Percentiles rank a stretch among this genome's conserved stretches.
Evolutionary conservation across 1,140 invertebrate genomes (phyloP).

Genomic region (Sarcophaga peregrina): DNA sequence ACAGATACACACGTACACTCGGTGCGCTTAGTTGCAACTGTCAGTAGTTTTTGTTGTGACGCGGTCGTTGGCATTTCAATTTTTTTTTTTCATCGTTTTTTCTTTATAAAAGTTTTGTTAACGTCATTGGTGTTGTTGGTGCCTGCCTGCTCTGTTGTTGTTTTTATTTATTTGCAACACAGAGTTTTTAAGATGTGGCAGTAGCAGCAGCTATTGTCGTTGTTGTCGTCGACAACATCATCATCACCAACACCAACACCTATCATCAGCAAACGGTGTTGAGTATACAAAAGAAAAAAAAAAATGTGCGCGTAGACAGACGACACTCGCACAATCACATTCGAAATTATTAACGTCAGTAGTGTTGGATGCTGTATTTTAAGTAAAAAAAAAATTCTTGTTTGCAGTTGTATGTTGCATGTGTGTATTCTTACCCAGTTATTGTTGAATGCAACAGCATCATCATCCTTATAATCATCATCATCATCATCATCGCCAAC

Average conservation of each 20-base stretch:
- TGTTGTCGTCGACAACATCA: background rate
- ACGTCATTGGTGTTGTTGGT: too few species aligned
- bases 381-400: too few species aligned
- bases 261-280: background rate
- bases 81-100: too few species aligned
- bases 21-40: background rate
- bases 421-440: too few species aligned
- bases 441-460: background rate
- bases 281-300: too few species aligned
- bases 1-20: background rate
- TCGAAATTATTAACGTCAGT: too few species aligned
- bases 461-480: background rate
- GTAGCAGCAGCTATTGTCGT: slow-evolving; percentile 16
- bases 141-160: background rate
- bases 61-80: slow-evolving; percentile 8
- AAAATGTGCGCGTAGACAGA: too few species aligned
- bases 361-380: too few species aligned
- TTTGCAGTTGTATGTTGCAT: too few species aligned
- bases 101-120: too few species aligned
- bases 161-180: background rate
- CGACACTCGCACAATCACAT: too few species aligned
- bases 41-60: slow-evolving; percentile 7
- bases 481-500: background rate
- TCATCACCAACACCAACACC: background rate
- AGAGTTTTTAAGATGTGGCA: background rate